Evolutionary conservation across 2,888 invertebrate species (phyloP).

Genomic region (Monoplex corrugatus): DNA sequence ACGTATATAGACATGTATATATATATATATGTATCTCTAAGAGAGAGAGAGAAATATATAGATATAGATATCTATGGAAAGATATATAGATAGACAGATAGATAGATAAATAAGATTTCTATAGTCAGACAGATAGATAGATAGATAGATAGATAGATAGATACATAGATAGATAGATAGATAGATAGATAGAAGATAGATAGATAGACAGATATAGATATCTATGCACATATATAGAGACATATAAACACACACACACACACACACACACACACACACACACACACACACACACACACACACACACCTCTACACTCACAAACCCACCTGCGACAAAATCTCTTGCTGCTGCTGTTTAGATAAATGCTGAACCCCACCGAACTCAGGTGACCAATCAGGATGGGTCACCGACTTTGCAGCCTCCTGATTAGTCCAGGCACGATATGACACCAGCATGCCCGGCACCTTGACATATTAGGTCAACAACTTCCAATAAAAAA

Average conservation of each 20-base stretch:
- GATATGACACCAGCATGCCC: conserved; percentile 80
- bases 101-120: neutral
- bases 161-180: neutral
- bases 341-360: conserved; percentile 69
- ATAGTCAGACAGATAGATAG: too few relatives aligned
- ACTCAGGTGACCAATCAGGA: conserved; percentile 78
- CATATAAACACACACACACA: neutral
- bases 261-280: conserved; percentile 25
- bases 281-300: conserved; percentile 20
- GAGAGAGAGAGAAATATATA: neutral
- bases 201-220: neutral
- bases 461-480: too few relatives aligned
- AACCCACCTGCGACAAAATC: conserved; percentile 64
- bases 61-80: neutral
- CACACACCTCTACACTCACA: neutral
- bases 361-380: conserved; percentile 82
- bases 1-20: neutral
- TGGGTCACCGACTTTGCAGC: conserved; percentile 76
- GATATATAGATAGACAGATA: neutral
- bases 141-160: neutral
- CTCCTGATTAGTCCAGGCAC: conserved; percentile 81
- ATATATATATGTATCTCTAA: conserved; percentile 31
- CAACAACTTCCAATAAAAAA: too few relatives aligned
- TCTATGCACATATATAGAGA: neutral
- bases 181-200: neutral